Base-by-base conservation (phyloP, 2,113 vertebrate species). In the Phalacrocorax aristotelis region DNA sequence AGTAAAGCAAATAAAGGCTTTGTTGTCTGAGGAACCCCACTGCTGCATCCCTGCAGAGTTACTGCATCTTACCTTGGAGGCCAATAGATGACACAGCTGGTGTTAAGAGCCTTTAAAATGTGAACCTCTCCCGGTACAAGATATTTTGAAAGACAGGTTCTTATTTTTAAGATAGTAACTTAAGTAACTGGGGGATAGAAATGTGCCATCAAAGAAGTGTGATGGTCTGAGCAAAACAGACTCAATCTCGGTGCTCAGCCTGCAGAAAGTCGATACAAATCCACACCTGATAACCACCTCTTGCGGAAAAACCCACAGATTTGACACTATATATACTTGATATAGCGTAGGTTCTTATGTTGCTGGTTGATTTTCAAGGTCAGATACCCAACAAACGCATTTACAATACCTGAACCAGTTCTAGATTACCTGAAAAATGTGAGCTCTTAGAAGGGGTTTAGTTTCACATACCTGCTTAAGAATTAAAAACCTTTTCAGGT, bases 341-440 rank as follows among this genome's bases (percentile, higher is more conserved):
- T 10, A 12, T 0, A 51, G 36, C 11, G 2, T 5, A 23, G 26
- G 34, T 34, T 17, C 49, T 64, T 36, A 15, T 0, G 0, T 9
- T 75, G 48, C 57, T 60, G 52, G 4, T 30, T 61, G 77, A 29
- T 87, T 94, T 48, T 88, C 62, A 66, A 51, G 85, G 75, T 77
- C 69, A 96, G 36, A 72, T 22, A 40, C 18, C 22, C 40, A 4
- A 29, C 7, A 57, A 58, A 61, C 68, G 19, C 61, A 30, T 49
- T 82, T 38, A 12, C 40, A 80, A 20, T 30, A 62, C 38, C 38
- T 4, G 3, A 14, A 25, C 3, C 0, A 36, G 19, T 36, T 83
- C 57, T 57, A 44, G 64, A 15, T 71, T 30, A 52, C 87, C 84
- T 85, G 70, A 15, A 84, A 84, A 83, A 51, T 0, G 0, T 57